Conservation (phyloP, 2,113 vertebrate genomes). For the Fregata magnificens region DNA sequence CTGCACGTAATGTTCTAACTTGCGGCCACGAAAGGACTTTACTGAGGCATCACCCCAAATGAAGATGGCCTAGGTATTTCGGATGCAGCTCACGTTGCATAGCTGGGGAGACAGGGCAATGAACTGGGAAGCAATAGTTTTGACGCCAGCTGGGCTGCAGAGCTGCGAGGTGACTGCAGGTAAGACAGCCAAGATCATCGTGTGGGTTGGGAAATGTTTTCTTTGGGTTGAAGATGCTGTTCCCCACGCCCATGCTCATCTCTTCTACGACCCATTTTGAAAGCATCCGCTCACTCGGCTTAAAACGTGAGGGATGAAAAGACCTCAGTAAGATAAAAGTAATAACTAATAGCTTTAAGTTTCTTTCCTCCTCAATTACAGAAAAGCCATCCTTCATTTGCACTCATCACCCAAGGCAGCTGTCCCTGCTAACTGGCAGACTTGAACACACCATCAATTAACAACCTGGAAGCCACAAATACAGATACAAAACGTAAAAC, state of each 20-base stretch:
- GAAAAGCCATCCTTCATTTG: background rate
- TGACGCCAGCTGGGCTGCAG: background rate
- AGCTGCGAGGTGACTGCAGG: background rate
- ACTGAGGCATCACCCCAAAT: rapidly evolving
- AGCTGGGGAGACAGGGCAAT: background rate
- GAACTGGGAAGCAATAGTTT: background rate
- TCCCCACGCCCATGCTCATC: background rate
- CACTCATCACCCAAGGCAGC: background rate
- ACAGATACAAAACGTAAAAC: background rate
- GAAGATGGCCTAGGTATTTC: background rate
- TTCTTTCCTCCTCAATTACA: background rate
- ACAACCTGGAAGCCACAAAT: background rate
- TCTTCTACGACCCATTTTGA: rapidly evolving
- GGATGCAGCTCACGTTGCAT: rapidly evolving
- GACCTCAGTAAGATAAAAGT: background rate
- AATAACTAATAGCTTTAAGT: background rate
- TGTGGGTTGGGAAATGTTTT: background rate
- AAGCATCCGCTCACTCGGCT: background rate
- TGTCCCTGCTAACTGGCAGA: background rate
- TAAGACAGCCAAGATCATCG: background rate
- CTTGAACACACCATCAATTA: background rate
- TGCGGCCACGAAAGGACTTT: background rate
- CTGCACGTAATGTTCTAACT: background rate
- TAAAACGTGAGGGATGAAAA: background rate
- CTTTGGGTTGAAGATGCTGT: background rate